These are phyloP conservation scores for Ptychoptera contaminata DNA, from an alignment of 2,888 invertebrate genomes.

Conservation along the genomic window DNA sequence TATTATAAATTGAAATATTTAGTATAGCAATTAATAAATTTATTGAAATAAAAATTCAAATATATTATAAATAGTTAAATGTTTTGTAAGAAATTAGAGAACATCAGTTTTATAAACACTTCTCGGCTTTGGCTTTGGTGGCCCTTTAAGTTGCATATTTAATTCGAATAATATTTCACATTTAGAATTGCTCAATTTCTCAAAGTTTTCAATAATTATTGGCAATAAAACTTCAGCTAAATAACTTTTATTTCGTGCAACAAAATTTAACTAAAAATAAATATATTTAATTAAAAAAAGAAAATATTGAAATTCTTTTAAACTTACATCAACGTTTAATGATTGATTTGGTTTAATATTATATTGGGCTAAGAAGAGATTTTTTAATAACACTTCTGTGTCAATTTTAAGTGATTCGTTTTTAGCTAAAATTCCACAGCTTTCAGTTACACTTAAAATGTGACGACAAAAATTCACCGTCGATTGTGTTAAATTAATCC, in stretches of 20 bases:
- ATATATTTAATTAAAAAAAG: not conserved
- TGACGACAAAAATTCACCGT: constrained; percentile 28
- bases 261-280: constrained; percentile 25
- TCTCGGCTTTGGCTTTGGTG: constrained; percentile 28
- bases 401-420: constrained; percentile 23
- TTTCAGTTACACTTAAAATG: constrained; percentile 25
- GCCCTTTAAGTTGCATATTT: constrained; percentile 17
- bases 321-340: constrained; percentile 26
- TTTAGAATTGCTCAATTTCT: constrained; percentile 21
- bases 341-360: constrained; percentile 23
- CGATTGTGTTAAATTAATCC: constrained; percentile 29
- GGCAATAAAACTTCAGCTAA: constrained; percentile 25
- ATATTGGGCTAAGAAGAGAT: constrained; percentile 26
- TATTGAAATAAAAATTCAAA: no score
- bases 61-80: no score
- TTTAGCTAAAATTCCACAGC: constrained; percentile 27
- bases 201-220: constrained; percentile 25
- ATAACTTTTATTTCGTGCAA: constrained; percentile 26
- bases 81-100: constrained; percentile 18
- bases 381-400: constrained; percentile 22
- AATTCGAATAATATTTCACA: constrained; percentile 20
- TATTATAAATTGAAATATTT: no score
- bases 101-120: constrained; percentile 31
- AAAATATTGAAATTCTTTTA: not conserved
- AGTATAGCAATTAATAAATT: no score